Evolutionary conservation across 1,140 invertebrate species (phyloP).

Genomic region (Lerema accius): DNA sequence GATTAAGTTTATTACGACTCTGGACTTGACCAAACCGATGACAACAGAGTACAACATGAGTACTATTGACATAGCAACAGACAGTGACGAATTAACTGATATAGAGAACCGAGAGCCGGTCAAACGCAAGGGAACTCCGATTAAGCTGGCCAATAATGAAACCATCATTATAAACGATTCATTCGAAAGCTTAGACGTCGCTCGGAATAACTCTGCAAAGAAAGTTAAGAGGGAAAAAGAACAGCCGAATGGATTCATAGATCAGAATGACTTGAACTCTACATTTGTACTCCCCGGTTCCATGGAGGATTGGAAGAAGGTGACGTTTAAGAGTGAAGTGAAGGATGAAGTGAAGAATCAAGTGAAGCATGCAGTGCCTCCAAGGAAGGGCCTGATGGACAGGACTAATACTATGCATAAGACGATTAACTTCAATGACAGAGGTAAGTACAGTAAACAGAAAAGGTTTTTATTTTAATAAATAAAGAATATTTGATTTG

Average conservation of each 20-base stretch:
- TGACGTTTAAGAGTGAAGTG: slow-evolving; percentile 45
- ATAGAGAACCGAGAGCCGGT: slow-evolving; percentile 56
- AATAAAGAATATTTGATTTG: no score
- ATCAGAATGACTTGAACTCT: slow-evolving; percentile 73
- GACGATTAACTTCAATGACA: slow-evolving; percentile 62
- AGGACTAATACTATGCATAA: slow-evolving; percentile 61
- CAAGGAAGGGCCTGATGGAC: slow-evolving; percentile 56
- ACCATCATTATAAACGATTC: slow-evolving; percentile 75
- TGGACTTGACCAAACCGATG: slow-evolving; percentile 62
- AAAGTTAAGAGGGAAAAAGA: slow-evolving; percentile 59
- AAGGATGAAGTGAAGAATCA: slow-evolving; percentile 54
- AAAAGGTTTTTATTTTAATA: no score
- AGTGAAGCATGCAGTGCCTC: slow-evolving; percentile 40
- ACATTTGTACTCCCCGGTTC: slow-evolving; percentile 75
- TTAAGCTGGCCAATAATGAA: slow-evolving; percentile 66
- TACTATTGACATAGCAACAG: slow-evolving; percentile 54
- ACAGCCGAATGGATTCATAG: slow-evolving; percentile 56
- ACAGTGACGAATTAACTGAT: slow-evolving; percentile 65
- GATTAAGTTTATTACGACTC: slow-evolving; percentile 65
- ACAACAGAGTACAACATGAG: slow-evolving; percentile 44
- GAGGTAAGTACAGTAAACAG: no score
- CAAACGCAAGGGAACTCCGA: slow-evolving; percentile 71
- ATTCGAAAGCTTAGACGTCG: slow-evolving; percentile 61
- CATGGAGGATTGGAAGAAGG: slow-evolving; percentile 52
- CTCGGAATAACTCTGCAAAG: slow-evolving; percentile 67